Evolutionary conservation across 1,140 invertebrate species (phyloP), one percentile per base, ranked within the genome.

Genomic region (Platyura marginata): DNA sequence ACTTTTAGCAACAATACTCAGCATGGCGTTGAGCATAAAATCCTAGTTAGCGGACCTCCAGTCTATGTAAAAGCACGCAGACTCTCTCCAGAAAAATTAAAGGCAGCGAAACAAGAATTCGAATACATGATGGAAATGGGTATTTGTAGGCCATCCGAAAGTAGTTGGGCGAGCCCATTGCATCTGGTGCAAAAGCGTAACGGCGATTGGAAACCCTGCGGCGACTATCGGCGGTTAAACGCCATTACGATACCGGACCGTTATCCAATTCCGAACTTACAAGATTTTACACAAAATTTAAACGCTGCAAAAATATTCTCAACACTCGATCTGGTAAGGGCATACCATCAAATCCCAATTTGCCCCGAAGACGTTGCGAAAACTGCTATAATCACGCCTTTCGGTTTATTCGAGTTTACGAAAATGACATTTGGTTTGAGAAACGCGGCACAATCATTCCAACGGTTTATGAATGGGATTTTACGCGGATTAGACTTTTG

Each of bases 181-280:
- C 59, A 64, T 44, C 49, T 70, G 37, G 57, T 59, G 2, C 47
- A 45, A 5, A 68, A 69, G 43, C 49, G 53, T 39, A 45, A 58
- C 44, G 59, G 55, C 4, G 43, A 44, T 6, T 63, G 53, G 47
- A 43, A 63, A 4, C 48, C 57, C 0, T 62, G 56, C 43, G 60
- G 65, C 0, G 67, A 71, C 48, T 71, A 64, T 44, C 47, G 61
- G 4, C 36, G 41, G 13, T 44, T 70, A 0, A 72, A 71, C 47
- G 37, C 49, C 1, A 19, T 54, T 5, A 69, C 63, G 5, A 43
- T 46, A 8, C 48, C 53, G 1, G 60, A 66, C 43, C 21, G 51
- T 2, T 64, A 58, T 44, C 60, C 47, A 37, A 48, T 57, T 2
- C 51, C 54, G 0, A 44, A 48, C 32, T 41, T 57, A 3, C 46